These are phyloP conservation scores for Antechinus stuartii DNA, from an alignment of 2,113 vertebrate species.

Conservation along the genomic window DNA sequence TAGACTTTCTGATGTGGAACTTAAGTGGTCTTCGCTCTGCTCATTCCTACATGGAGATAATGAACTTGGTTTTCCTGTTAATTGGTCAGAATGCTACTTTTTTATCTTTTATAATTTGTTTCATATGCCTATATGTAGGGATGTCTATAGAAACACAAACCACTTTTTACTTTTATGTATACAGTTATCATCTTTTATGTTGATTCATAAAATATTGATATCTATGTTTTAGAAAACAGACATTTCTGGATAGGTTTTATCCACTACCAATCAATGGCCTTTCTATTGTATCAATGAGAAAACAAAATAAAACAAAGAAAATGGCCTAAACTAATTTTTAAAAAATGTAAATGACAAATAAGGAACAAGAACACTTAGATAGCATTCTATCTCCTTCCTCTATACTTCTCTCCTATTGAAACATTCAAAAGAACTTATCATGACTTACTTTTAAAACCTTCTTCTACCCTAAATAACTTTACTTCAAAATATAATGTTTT, in stretches of 20 bases:
- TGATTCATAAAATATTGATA: not conserved
- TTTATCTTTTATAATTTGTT: not conserved
- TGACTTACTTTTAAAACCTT: not conserved
- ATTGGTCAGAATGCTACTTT: not conserved
- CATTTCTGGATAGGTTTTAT: not conserved
- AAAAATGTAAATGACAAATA: not conserved
- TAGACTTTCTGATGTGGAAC: not conserved
- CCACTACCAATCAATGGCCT: not conserved
- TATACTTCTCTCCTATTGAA: not conserved
- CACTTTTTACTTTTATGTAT: not conserved
- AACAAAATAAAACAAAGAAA: not conserved
- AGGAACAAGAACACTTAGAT: not conserved
- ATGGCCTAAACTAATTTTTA: not conserved
- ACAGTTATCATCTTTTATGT: not conserved
- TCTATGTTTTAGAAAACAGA: not conserved
- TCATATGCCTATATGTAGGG: not conserved
- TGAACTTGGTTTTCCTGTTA: not conserved
- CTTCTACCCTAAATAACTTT: not conserved
- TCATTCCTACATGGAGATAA: not conserved
- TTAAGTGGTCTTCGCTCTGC: not conserved
- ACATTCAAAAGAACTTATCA: not conserved
- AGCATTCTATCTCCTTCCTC: not conserved
- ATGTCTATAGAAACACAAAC: not conserved
- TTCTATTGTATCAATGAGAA: not conserved
- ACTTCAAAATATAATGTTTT: not conserved